phyloP scores from a whole-genome alignment of 1,140 invertebrate species.

The Saccostrea echinata region DNA sequence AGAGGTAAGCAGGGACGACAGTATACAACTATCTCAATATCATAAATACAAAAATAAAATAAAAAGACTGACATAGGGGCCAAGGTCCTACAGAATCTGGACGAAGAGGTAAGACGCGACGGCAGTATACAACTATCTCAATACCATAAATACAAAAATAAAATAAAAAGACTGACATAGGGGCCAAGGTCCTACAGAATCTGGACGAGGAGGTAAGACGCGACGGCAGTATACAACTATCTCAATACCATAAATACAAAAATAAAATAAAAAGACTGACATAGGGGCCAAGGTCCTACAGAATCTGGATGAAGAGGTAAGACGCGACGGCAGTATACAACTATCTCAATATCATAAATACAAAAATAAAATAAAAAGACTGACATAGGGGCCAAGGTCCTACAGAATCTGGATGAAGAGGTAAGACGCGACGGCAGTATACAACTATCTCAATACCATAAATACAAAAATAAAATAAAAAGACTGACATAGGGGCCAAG shows the following conservation, averaged over 20 bases:
- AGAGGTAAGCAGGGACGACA: conserved; percentile 83
- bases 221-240: background rate
- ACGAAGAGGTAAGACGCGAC: conserved; percentile 91
- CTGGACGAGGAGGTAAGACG: conserved; percentile 89
- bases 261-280: conserved; percentile 86
- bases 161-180: conserved; percentile 92
- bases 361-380: conserved; percentile 88
- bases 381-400: conserved; percentile 92
- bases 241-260: too few relatives aligned
- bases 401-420: conserved; percentile 95
- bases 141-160: too few relatives aligned
- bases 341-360: too few relatives aligned
- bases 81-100: conserved; percentile 94
- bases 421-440: conserved; percentile 76
- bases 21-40: background rate
- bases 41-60: background rate
- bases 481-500: conserved; percentile 93
- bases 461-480: conserved; percentile 80
- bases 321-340: too few relatives aligned
- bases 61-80: conserved; percentile 93
- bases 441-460: background rate
- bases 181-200: conserved; percentile 95
- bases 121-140: background rate
- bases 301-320: conserved; percentile 92
- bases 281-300: conserved; percentile 95